Evolutionary conservation across 2,797 vertebrate species (phyloP), one percentile per base, ranked within the genome.

Genomic region (Sparidentex hasta): DNA sequence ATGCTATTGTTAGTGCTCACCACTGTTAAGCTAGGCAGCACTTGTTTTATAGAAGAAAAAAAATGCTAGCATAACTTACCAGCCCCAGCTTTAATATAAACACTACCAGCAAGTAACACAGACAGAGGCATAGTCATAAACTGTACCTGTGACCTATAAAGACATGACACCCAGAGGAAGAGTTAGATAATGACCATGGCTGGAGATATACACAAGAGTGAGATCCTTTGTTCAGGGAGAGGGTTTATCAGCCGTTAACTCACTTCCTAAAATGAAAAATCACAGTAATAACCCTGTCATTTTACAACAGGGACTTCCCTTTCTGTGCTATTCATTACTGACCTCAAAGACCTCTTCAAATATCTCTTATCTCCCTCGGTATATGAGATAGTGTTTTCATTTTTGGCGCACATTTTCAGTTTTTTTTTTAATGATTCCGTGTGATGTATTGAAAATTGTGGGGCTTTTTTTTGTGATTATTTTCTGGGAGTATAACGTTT

Each of bases 311-410:
- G 11, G 70, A 58, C 50, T 44, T 61, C 7, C 29, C 13, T 62
- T 63, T 5, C 14, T 29, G 27, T 43, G 29, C 38, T 66, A 8
- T 16, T 59, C 12, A 47, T 51, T 59, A 20, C 11, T 14, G 50
- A 56, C 43, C 21, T 67, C 12, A 55, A 55, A 55, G 48, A n/a
- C 14, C 44, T 64, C 27, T 69, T 56, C 27, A 27, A 55, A 50
- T 46, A 55, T 50, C 2, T 50, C 51, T 62, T 27, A 48, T 73
- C 20, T 61, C 17, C 18, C 38, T 66, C 21, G 17, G n/a, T 56
- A 41, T 48, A 7, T 43, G 51, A 63, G 50, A 52, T 17, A 62
- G 13, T 29, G 20, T 33, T n/a, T 43, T 63, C 2, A 29, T 55
- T 44, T 27, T 27, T n/a, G 48, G 27, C 33, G 3, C 16, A 43